A percentile compares a stretch with the other conserved stretches of the same genome.
These are phyloP conservation scores for Cabera pusaria DNA, from an alignment of 2,888 invertebrate genomes.

Conservation along the genomic window DNA sequence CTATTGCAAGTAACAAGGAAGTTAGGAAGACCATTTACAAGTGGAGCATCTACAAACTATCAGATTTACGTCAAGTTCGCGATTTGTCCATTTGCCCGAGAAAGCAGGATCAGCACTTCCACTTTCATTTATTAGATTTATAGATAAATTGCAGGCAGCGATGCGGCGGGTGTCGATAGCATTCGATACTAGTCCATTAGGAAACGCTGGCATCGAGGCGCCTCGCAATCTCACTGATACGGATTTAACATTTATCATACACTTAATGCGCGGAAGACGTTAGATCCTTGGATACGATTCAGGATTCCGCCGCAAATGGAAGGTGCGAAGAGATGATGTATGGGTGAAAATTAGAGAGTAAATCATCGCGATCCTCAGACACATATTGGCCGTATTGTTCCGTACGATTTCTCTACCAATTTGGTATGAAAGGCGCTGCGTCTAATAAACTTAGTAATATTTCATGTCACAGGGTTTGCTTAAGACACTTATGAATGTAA, in stretches of 20 bases:
- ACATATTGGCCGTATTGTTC: conserved; percentile 10
- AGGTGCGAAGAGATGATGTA: conserved; percentile 23
- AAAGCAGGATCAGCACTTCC: conserved; percentile 32
- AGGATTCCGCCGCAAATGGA: conserved; percentile 23
- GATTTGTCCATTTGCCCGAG: conserved; percentile 15
- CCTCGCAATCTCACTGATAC: conserved; percentile 29
- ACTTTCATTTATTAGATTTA: conserved; percentile 36
- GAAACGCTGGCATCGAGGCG: conserved; percentile 21
- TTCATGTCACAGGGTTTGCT: no score
- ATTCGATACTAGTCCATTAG: conserved; percentile 27
- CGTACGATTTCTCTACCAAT: conserved; percentile 3
- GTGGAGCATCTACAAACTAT: conserved; percentile 1
- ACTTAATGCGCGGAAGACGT: conserved; percentile 29
- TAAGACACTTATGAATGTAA: no score
- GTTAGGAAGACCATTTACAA: conserved; percentile 6
- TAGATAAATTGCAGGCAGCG: conserved; percentile 31
- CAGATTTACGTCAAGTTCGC: conserved; percentile 5
- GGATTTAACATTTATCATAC: conserved; percentile 36
- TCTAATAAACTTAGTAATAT: no score
- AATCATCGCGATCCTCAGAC: conserved; percentile 25
- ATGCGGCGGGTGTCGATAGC: conserved; percentile 23
- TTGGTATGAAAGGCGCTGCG: no score
- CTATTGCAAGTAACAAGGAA: no score
- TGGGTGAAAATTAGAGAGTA: conserved; percentile 29
- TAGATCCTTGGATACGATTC: conserved; percentile 28